phyloP scores from a whole-genome alignment of 2,113 vertebrate species.

The Delphinus delphis region DNA sequence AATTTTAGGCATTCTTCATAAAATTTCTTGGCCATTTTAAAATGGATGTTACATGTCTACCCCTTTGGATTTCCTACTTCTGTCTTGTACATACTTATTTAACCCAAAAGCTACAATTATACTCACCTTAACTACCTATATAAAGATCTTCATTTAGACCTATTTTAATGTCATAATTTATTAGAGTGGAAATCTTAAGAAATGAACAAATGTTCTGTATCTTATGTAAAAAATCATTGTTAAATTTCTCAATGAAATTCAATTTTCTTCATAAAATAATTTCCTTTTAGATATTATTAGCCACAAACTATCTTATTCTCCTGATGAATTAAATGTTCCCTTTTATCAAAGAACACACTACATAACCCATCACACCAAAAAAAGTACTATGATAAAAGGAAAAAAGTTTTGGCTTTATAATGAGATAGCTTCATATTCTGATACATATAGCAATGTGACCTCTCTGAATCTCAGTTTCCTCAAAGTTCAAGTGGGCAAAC shows the following conservation, averaged over 20 bases:
- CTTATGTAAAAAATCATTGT: not conserved
- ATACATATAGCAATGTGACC: not conserved
- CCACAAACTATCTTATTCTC: not conserved
- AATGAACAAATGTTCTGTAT: not conserved
- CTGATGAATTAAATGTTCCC: not conserved
- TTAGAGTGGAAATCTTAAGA: not conserved
- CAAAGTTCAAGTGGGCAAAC: not conserved
- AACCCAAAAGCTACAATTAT: not conserved
- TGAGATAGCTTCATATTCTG: not conserved
- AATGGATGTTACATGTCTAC: not conserved
- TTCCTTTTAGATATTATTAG: not conserved
- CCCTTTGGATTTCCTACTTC: not conserved
- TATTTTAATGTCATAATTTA: not conserved
- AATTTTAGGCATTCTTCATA: not conserved
- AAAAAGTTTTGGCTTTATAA: not conserved
- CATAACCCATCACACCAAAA: not conserved
- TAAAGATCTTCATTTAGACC: constrained; percentile 11
- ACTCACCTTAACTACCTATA: not conserved
- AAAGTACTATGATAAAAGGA: not conserved
- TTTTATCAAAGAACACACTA: not conserved
- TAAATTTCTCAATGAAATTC: not conserved
- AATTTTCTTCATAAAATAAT: constrained; percentile 20
- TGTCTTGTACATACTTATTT: not conserved
- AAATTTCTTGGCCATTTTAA: not conserved
- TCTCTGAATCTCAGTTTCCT: not conserved